Evolutionary conservation across 2,888 invertebrate species (phyloP), one percentile per base, ranked within the genome.

Genomic region (Volucella zonaria): DNA sequence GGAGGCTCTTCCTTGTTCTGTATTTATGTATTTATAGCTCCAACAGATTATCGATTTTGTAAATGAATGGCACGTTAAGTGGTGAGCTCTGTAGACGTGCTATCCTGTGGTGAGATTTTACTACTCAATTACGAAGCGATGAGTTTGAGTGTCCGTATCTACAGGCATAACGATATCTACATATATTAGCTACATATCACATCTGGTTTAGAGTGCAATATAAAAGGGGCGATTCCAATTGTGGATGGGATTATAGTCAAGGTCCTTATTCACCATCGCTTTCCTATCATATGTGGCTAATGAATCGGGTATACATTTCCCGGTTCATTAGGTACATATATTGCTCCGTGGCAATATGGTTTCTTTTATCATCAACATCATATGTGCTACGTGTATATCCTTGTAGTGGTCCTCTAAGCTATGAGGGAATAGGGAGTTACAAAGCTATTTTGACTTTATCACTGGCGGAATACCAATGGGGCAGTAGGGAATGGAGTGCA

Each of bases 301-400:
- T 76, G 67, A 76, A 59, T 67, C 43, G 59, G 58, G 66, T 67
- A 43, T 76, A 67, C 42, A 67, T 61, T 67, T 76, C 51, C 51
- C 59, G 23, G 56, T 45, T 76, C 67, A 67, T 76, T 76, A 76
- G 67, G 59, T 67, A 23, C 18, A 23, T 23, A 54, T 18, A 67
- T 40, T 14, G 64, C 8, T 64, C 18, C 23, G 40, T 47, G 56
- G 42, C 23, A 51, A 58, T 58, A 18, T 75, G 51, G 42, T 66
- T 52, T 42, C 31, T 31, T 31, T 31, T 31, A 31, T 31, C 31
- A 31, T 31, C 12, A 52, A 51, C 42, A n/a, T 43, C 23, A 18
- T 40, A 40, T 52, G 66, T 51, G 42, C 31, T 52, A 68, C 43
- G 68, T 54, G 66, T 10, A 43, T 12, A 54, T 54, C 67, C 38